phyloP scores from a whole-genome alignment of 2,888 invertebrate genomes.

The Mallateleia sp. region DNA sequence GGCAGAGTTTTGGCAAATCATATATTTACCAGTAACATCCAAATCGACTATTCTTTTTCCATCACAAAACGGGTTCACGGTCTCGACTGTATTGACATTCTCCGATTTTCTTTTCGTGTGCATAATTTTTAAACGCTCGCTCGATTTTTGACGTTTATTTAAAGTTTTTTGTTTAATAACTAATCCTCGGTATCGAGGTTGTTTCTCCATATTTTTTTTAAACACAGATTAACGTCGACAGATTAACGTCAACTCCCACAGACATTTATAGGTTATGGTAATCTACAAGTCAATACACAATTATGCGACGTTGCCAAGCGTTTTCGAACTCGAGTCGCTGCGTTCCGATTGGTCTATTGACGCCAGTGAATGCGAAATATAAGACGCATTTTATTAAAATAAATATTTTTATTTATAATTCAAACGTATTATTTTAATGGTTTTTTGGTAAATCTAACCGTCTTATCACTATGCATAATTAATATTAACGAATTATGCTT shows the following conservation, averaged over 20 bases:
- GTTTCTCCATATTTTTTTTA: not conserved
- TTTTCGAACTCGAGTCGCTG: not conserved
- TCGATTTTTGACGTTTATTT: constrained; percentile 5
- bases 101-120: constrained; percentile 7
- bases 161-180: not conserved
- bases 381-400: too few relatives aligned
- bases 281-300: not conserved
- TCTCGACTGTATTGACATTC: not conserved
- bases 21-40: constrained; percentile 16
- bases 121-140: constrained; percentile 6
- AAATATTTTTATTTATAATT: too few relatives aligned
- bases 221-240: not conserved
- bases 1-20: constrained; percentile 24
- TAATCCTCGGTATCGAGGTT: not conserved
- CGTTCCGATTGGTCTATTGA: not conserved
- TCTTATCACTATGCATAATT: too few relatives aligned
- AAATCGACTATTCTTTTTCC: constrained; percentile 37
- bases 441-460: too few relatives aligned
- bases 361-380: too few relatives aligned
- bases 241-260: too few relatives aligned
- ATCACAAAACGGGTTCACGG: constrained; percentile 18
- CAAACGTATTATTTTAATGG: too few relatives aligned
- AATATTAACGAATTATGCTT: too few relatives aligned
- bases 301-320: not conserved
- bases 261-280: too few relatives aligned